Percentiles rank a stretch among this genome's conserved stretches.
Conservation (phyloP, 2,797 vertebrate species). For the Neomorphus geoffroyi region DNA sequence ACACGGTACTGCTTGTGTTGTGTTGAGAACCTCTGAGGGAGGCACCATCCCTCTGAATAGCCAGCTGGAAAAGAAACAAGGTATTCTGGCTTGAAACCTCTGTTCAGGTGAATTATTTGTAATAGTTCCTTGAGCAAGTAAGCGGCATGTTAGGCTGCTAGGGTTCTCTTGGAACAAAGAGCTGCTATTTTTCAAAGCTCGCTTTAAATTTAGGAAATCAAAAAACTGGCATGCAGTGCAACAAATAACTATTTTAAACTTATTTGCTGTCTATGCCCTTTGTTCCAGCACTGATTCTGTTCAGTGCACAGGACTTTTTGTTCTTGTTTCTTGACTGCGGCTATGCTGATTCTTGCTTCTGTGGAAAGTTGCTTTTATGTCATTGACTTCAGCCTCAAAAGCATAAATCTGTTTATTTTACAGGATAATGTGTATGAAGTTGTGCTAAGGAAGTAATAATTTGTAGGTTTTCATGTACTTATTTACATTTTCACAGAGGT, state of each 20-base stretch:
- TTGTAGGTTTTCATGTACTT: background rate
- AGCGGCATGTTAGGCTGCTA: background rate
- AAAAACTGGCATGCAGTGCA: background rate
- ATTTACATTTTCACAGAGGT: background rate
- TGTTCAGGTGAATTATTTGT: slow-evolving; percentile 19
- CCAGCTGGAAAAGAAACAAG: background rate
- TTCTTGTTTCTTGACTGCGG: slow-evolving; percentile 27
- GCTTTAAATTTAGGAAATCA: slow-evolving; percentile 4
- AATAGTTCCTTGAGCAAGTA: background rate
- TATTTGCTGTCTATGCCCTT: slow-evolving; percentile 21
- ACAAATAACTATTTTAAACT: slow-evolving; percentile 12
- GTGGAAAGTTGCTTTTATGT: background rate
- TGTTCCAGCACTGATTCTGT: background rate
- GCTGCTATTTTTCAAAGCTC: slow-evolving; percentile 10
- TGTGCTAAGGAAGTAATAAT: background rate
- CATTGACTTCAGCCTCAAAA: background rate
- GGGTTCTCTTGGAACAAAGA: background rate
- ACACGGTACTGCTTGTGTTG: background rate
- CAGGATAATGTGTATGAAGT: background rate
- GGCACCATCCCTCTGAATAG: background rate
- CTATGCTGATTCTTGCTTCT: background rate
- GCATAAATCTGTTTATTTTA: slow-evolving; percentile 4
- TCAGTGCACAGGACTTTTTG: slow-evolving; percentile 42
- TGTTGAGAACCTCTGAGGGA: accelerated
- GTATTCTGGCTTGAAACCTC: background rate